Percentiles rank a stretch among this genome's conserved stretches.
These are phyloP conservation scores for Hippasteria phrygiana DNA, from an alignment of 53 echinoderm and acorn worm genomes.

Conservation along the genomic window DNA sequence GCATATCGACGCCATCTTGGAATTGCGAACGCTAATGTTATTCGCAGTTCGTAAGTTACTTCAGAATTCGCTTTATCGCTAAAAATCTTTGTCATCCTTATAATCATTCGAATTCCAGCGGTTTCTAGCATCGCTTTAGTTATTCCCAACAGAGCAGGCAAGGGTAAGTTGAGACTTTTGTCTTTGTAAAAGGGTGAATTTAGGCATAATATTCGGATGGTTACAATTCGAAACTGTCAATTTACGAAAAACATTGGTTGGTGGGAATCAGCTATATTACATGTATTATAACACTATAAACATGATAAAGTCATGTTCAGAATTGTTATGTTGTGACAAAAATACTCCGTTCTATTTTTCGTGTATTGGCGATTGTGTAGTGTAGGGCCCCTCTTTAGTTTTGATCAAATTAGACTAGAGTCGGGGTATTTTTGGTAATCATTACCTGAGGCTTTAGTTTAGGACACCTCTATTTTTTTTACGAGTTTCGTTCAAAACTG, in stretches of 20 bases:
- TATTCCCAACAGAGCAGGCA: slow-evolving; percentile 71
- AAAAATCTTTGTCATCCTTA: slow-evolving; percentile 56
- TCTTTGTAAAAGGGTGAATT: not conserved
- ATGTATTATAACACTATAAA: too few relatives aligned
- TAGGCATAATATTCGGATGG: slow-evolving; percentile 21
- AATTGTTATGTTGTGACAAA: too few relatives aligned
- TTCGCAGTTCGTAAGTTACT: slow-evolving; percentile 6
- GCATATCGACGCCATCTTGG: slow-evolving; percentile 38
- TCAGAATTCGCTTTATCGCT: slow-evolving; percentile 18
- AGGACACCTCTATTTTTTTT: too few relatives aligned
- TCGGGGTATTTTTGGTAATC: too few relatives aligned
- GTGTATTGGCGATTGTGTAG: too few relatives aligned
- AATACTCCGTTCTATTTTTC: too few relatives aligned
- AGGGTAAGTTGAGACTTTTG: slow-evolving; percentile 53
- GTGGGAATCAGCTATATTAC: too few relatives aligned
- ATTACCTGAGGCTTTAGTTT: too few relatives aligned
- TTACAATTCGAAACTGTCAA: not conserved
- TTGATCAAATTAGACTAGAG: too few relatives aligned
- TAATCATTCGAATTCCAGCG: slow-evolving; percentile 6
- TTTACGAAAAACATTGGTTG: not conserved
- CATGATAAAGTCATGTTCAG: too few relatives aligned
- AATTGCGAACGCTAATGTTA: slow-evolving; percentile 39
- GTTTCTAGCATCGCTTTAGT: slow-evolving; percentile 43
- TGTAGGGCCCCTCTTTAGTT: too few relatives aligned
- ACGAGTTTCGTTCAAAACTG: too few relatives aligned